Conservation (phyloP, 2,888 invertebrate genomes). For the Cactoblastis cactorum region DNA sequence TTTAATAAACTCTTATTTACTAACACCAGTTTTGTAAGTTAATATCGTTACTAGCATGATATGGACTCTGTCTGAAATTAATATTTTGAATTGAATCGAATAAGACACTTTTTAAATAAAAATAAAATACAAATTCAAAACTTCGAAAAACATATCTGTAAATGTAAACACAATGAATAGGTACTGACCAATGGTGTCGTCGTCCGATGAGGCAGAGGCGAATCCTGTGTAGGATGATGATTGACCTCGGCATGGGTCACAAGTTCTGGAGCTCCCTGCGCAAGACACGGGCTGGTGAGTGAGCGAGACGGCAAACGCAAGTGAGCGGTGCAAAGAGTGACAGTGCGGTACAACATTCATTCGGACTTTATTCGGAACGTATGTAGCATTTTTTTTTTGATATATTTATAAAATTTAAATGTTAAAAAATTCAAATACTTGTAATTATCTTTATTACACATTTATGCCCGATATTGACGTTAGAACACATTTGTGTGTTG, state of each 20-base stretch:
- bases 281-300: neutral
- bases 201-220: slow-evolving; percentile 80
- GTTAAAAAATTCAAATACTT: too few relatives aligned
- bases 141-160: too few relatives aligned
- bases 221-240: slow-evolving; percentile 79
- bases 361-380: neutral
- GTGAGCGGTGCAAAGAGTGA: neutral
- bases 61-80: too few relatives aligned
- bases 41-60: too few relatives aligned
- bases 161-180: neutral
- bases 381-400: neutral
- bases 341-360: neutral
- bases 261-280: slow-evolving; percentile 62
- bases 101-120: too few relatives aligned
- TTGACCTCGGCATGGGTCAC: slow-evolving; percentile 80
- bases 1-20: too few relatives aligned
- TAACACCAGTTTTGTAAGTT: too few relatives aligned
- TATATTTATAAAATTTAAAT: neutral
- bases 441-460: too few relatives aligned
- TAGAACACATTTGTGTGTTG: too few relatives aligned
- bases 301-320: neutral
- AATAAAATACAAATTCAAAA: too few relatives aligned
- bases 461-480: neutral
- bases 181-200: slow-evolving; percentile 74
- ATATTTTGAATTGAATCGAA: too few relatives aligned